phyloP scores from a whole-genome alignment of 1,140 invertebrate genomes.

The Trachymyrmex septentrionalis region DNA sequence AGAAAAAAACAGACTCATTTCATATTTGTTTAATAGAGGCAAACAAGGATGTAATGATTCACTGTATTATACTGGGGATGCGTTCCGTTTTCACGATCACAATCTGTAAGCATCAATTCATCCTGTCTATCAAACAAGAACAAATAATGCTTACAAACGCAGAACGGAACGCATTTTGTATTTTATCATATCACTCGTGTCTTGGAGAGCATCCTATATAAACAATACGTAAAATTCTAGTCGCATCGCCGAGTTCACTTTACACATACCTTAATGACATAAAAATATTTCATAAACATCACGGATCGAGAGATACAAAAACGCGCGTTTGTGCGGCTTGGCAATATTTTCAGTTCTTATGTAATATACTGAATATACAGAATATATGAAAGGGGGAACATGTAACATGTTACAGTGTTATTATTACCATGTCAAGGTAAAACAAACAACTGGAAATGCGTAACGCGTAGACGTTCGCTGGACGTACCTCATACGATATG shows the following conservation, averaged over 20 bases:
- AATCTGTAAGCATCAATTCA: no score
- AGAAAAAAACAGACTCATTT: no score
- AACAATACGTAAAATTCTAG: not conserved
- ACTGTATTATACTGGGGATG: no score
- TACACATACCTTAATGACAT: not conserved
- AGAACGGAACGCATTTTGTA: no score
- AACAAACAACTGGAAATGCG: not conserved
- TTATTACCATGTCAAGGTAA: not conserved
- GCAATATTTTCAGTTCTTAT: slow-evolving; percentile 32
- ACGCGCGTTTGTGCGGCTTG: not conserved
- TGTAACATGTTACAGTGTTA: no score
- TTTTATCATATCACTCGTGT: no score
- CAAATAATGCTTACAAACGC: no score
- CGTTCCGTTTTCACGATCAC: no score
- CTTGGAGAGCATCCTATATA: no score
- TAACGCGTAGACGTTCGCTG: not conserved
- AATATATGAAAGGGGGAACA: not conserved
- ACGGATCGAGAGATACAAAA: not conserved
- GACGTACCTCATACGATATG: not conserved
- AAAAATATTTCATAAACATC: not conserved
- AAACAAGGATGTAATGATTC: no score
- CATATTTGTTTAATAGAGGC: no score
- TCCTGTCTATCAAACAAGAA: no score
- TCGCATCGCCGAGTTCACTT: not conserved
- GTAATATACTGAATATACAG: slow-evolving; percentile 22